phyloP scores from a whole-genome alignment of 2,888 invertebrate genomes.

The Agrenia bidenticulata region DNA sequence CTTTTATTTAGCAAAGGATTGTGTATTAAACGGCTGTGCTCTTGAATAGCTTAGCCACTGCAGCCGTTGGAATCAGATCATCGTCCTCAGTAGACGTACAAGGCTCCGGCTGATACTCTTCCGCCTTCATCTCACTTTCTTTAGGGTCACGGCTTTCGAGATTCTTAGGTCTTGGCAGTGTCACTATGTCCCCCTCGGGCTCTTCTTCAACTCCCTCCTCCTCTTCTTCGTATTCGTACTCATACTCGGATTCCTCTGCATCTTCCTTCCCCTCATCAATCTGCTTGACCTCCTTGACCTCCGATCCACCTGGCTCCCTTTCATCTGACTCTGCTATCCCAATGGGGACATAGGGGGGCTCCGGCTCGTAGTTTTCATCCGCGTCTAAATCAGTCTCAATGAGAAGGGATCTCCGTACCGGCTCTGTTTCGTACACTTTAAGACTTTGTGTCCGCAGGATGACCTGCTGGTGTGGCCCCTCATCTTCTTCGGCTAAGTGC shows the following conservation, averaged over 20 bases:
- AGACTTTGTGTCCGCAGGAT: not conserved
- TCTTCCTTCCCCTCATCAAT: conserved; percentile 4
- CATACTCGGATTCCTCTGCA: conserved; percentile 5
- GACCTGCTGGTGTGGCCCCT: not conserved
- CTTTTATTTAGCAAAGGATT: too few relatives aligned
- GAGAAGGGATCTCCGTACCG: not conserved
- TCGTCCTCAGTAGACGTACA: not conserved
- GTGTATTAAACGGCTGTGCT: conserved; percentile 11
- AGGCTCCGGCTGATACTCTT: not conserved
- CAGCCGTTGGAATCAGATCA: not conserved
- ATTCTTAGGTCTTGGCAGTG: not conserved
- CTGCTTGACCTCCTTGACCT: not conserved
- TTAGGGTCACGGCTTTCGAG: not conserved
- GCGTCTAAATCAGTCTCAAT: conserved; percentile 11
- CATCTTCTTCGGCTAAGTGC: conserved; percentile 9
- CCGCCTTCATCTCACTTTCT: not conserved
- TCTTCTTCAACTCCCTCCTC: conserved; percentile 3
- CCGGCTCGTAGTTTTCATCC: not conserved
- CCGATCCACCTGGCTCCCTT: not conserved
- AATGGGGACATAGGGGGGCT: not conserved
- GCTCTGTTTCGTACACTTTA: conserved; percentile 2
- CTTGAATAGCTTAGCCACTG: not conserved
- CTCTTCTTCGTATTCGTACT: not conserved
- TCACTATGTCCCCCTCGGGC: not conserved
- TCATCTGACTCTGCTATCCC: not conserved